These are phyloP conservation scores for Mormyrops boulengeri DNA, from an alignment of 2,797 vertebrate genomes.

Conservation along the genomic window DNA sequence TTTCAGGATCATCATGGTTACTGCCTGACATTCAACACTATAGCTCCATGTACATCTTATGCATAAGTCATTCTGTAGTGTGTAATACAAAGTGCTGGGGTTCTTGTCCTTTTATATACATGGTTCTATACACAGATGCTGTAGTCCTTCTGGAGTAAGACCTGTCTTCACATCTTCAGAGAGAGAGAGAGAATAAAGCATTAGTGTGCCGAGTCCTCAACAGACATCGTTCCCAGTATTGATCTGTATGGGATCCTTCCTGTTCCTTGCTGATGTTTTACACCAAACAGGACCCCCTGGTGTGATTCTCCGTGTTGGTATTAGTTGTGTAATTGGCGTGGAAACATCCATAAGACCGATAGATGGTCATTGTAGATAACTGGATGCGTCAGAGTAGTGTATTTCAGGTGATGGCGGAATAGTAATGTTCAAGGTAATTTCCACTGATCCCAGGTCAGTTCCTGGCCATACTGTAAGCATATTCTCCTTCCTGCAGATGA, in stretches of 20 bases:
- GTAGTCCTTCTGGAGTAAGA: conserved; percentile 1
- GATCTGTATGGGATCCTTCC: background rate
- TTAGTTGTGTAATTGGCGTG: background rate
- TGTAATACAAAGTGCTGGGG: background rate
- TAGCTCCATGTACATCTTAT: background rate
- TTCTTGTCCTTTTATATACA: conserved; percentile 1
- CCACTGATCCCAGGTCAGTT: background rate
- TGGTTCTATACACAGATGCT: conserved; percentile 4
- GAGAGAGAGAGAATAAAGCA: conserved; percentile 24
- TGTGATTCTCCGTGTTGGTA: background rate
- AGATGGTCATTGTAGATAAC: background rate
- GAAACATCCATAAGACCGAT: background rate
- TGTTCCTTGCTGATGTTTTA: background rate
- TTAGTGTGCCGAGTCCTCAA: background rate
- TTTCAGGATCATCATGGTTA: background rate
- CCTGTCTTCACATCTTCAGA: conserved; percentile 42
- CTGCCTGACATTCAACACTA: background rate
- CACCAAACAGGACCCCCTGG: background rate
- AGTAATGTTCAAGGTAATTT: background rate
- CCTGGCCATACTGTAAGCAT: background rate
- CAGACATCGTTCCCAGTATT: background rate
- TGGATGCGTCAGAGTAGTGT: background rate
- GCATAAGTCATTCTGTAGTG: background rate
- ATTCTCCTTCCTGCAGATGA: background rate
- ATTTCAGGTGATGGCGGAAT: background rate